Conservation (phyloP, 2,113 vertebrate species). For the Lutjanus erythropterus region DNA sequence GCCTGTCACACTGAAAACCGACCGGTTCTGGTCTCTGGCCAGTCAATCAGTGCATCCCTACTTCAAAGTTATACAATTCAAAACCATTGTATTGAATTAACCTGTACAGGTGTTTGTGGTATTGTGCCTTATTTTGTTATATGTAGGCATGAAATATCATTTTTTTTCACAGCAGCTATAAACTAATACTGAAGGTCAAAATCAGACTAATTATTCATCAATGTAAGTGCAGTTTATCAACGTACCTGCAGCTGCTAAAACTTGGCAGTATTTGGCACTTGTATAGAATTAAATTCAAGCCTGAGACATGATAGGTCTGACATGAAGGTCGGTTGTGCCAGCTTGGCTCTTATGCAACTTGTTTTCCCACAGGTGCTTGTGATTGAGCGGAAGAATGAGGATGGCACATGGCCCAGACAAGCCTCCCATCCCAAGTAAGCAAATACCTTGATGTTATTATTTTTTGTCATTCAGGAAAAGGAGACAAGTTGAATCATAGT, state of each 20-base stretch:
- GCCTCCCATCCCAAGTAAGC: constrained; percentile 90
- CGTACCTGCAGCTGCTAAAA: neutral
- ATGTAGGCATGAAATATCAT: neutral
- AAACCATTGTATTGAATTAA: neutral
- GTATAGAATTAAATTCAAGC: constrained; percentile 17
- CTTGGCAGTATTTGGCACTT: neutral
- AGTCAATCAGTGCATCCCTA: too few relatives aligned
- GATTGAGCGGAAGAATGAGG: constrained; percentile 96
- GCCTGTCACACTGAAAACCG: too few relatives aligned
- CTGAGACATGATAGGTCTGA: constrained; percentile 20
- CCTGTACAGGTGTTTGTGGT: neutral
- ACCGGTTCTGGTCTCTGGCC: too few relatives aligned
- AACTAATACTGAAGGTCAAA: neutral
- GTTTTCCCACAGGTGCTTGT: constrained; percentile 90
- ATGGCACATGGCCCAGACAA: constrained; percentile 96
- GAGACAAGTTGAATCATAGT: neutral
- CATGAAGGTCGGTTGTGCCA: constrained; percentile 4
- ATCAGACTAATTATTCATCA: neutral
- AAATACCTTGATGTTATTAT: neutral
- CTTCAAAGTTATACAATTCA: neutral
- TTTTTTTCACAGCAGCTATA: neutral
- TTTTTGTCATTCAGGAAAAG: neutral
- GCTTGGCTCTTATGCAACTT: constrained; percentile 35
- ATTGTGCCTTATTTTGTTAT: neutral
- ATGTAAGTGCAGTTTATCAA: neutral